Percentiles rank a stretch among this genome's conserved stretches.
Evolutionary conservation across 1,140 invertebrate genomes (phyloP).

Genomic region (Aphidius gifuensis): DNA sequence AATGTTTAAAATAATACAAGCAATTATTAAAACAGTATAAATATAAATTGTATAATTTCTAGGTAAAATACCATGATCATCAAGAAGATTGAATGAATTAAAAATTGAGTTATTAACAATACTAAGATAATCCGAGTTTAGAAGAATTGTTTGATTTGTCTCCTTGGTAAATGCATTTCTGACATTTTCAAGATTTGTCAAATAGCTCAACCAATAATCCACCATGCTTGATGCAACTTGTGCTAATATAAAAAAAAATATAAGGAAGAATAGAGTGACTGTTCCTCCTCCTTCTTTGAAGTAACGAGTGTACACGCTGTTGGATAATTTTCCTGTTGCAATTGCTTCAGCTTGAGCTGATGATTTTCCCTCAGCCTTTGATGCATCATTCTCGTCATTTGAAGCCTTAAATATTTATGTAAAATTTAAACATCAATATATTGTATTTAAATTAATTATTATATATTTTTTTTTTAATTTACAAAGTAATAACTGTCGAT

Average conservation of each 20-base stretch:
- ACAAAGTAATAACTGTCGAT: slow-evolving; percentile 23
- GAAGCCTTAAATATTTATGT: slow-evolving; percentile 11
- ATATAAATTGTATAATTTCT: slow-evolving; percentile 44
- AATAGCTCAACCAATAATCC: slow-evolving; percentile 80
- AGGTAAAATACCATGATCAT: slow-evolving; percentile 35
- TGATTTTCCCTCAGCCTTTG: neutral
- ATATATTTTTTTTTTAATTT: slow-evolving; percentile 5
- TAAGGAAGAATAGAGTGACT: slow-evolving; percentile 58
- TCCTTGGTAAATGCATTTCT: slow-evolving; percentile 29
- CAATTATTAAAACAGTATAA: slow-evolving; percentile 45
- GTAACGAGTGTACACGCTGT: slow-evolving; percentile 63
- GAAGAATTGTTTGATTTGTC: neutral
- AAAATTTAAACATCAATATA: neutral
- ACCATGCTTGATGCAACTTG: slow-evolving; percentile 68
- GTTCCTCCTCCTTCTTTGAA: slow-evolving; percentile 65
- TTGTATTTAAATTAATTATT: neutral
- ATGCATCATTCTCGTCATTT: slow-evolving; percentile 11
- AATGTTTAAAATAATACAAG: slow-evolving; percentile 56
- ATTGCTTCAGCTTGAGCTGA: slow-evolving; percentile 37
- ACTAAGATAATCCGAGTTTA: slow-evolving; percentile 1
- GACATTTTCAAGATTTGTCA: slow-evolving; percentile 60
- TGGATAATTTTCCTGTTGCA: slow-evolving; percentile 58
- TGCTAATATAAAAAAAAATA: slow-evolving; percentile 62
- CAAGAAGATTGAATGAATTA: slow-evolving; percentile 26
- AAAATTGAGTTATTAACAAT: slow-evolving; percentile 25